Conservation (phyloP, 2,113 vertebrate genomes). For the Albula glossodonta region DNA sequence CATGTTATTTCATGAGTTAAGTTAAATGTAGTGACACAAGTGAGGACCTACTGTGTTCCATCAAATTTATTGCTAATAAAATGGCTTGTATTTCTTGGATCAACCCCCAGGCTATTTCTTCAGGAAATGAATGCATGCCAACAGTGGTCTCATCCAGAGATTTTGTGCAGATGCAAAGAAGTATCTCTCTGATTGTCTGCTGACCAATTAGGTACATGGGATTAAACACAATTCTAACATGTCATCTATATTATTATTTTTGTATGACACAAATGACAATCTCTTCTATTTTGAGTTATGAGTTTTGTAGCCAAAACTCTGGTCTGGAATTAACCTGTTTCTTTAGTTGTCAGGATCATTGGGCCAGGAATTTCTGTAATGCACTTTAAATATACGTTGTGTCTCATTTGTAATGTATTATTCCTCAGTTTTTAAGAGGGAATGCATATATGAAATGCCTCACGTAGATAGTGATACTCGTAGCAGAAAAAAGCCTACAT, state of each 20-base stretch:
- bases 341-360: neutral
- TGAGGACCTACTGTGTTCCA: neutral
- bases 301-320: neutral
- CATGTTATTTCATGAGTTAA: neutral
- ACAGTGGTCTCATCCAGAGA: neutral
- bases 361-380: neutral
- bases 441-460: neutral
- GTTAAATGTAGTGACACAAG: neutral
- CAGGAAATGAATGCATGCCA: neutral
- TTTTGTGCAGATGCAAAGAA: neutral
- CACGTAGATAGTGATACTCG: neutral
- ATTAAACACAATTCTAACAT: neutral
- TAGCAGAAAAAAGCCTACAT: neutral
- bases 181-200: neutral
- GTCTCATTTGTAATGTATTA: neutral
- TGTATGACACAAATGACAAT: neutral
- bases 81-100: neutral
- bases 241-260: neutral
- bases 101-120: neutral
- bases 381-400: neutral
- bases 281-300: neutral
- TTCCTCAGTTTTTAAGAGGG: neutral
- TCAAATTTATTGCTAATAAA: neutral
- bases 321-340: neutral
- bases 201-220: neutral